Base-by-base conservation (phyloP, 1,140 invertebrate species). In the Zaprionus kolodkinae region DNA sequence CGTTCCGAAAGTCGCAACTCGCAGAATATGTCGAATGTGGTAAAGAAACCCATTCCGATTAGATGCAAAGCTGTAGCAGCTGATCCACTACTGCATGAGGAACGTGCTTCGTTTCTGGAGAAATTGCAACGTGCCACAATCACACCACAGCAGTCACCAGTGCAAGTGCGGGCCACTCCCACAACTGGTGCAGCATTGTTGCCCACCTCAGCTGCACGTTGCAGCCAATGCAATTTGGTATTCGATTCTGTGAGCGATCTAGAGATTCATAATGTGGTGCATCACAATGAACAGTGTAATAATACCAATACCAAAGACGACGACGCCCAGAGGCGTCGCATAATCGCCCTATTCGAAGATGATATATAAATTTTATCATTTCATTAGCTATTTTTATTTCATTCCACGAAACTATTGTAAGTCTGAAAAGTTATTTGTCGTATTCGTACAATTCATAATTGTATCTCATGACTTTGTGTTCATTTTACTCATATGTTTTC, bases 341-440 rank as follows among this genome's bases (percentile, higher is more conserved):
- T 92, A 35, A 92, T 92, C 38, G 91, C 91, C 7, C 74, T 92
- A 5, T 92, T 92, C 43, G 91, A 92, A 68, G 84, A 92, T n/a
- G 88, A 89, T 17, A 84, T 89, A 7, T 89, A 84, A 78, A 13
- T 43, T 33, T 38, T 10, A 33, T 35, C 9, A 43, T 11, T 67
- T 43, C n/a, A 38, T 52, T n/a, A n/a, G 1, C 3, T 45, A 10
- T 48, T 61, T 38, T 63, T 0, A 57, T 71, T 61, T 45, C 45
- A 71, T 71, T 75, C 21, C n/a, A 30, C 56, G 38, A 12, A 43
- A 27, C 10, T 21, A 2, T 6, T 43, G 11, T 61, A 48, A 68
- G 66, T 68, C 56, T 68, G 43, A 71, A 35, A 45, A 45, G n/a
- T 45, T 7, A 1, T 45, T 45, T 6, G n/a, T 45, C n/a, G n/a